Evolutionary conservation across 2,888 invertebrate genomes (phyloP), one percentile per base, ranked within the genome.

Genomic region (Apeira syringaria): DNA sequence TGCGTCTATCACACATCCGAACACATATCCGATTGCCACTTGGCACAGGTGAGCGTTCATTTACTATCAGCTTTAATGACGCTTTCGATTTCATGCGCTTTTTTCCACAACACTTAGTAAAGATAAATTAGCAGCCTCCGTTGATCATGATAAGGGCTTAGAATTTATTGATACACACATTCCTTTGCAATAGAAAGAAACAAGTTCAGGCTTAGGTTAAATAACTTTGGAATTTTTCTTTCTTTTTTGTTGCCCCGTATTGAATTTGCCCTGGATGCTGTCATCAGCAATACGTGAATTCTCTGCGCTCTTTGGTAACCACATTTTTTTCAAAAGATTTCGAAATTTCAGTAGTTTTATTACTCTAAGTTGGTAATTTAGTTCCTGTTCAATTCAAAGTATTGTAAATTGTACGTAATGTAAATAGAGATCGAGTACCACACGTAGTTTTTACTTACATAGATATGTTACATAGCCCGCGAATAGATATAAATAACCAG

Each of bases 401-500:
- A n/a, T n/a, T n/a, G n/a, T n/a, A n/a, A n/a, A n/a, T n/a, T n/a
- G n/a, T n/a, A n/a, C n/a, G n/a, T n/a, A n/a, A n/a, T n/a, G n/a
- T n/a, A n/a, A n/a, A n/a, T n/a, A 36, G 8, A 43, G 36, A 20
- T 35, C 39, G 12, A 43, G 32, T 43, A 22, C 26, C 37, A 37
- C 28, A 31, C 43, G 38, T 47, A 43, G 32, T 51, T 39, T 20
- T 52, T 47, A 50, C 56, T 59, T 60, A 60, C 57, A 61, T 56
- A 65, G 58, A 59, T 64, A 78, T 72, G 72, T 72, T 80, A 83
- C 83, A 83, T 86, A 79, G 68, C 75, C 68, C 63, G 76, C 75
- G 73, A 76, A 77, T 82, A 82, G 87, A 84, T 88, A 89, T 88
- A 87, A 86, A 87, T 87, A 86, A 86, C 86, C 80, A 86, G 82